These are phyloP conservation scores for Clavelina lepadiformis DNA, from an alignment of 23 tunicate genomes.

Conservation along the genomic window DNA sequence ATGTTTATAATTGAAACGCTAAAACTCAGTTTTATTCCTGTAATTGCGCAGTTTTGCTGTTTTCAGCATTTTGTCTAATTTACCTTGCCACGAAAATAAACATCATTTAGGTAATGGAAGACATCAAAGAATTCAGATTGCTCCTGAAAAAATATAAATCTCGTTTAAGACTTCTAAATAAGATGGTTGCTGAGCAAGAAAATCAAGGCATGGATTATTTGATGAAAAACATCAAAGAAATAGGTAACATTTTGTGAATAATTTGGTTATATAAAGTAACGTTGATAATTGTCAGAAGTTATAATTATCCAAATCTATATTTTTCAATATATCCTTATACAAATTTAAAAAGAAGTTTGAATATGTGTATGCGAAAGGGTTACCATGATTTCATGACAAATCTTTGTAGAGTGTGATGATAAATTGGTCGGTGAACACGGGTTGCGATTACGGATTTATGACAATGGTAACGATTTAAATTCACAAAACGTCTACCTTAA, in stretches of 20 bases:
- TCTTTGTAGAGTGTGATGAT: slow-evolving; percentile 29
- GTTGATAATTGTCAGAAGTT: neutral
- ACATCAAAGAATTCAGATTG: slow-evolving; percentile 33
- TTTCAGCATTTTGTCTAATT: neutral
- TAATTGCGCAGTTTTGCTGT: neutral
- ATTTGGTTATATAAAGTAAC: neutral
- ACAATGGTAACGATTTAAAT: slow-evolving; percentile 48
- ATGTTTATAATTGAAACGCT: neutral
- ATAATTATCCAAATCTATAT: too few relatives aligned
- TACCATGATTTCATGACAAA: neutral
- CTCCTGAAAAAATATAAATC: slow-evolving; percentile 46
- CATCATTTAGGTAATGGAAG: slow-evolving; percentile 39
- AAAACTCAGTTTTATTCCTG: neutral
- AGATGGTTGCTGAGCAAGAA: slow-evolving; percentile 20
- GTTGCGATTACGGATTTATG: slow-evolving; percentile 47
- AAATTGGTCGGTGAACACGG: slow-evolving; percentile 51
- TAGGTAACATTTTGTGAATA: slow-evolving; percentile 22
- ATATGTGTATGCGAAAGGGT: too few relatives aligned
- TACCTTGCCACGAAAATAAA: too few relatives aligned
- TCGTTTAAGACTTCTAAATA: slow-evolving; percentile 21
- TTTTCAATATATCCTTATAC: too few relatives aligned
- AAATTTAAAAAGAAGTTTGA: too few relatives aligned
- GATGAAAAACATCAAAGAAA: slow-evolving; percentile 77
- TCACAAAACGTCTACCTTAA: slow-evolving; percentile 34
- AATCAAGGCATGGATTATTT: slow-evolving; percentile 18